Percentiles rank a stretch among this genome's conserved stretches.
Conservation (phyloP, 2,797 vertebrate genomes). For the Enteromius trimaculatus region DNA sequence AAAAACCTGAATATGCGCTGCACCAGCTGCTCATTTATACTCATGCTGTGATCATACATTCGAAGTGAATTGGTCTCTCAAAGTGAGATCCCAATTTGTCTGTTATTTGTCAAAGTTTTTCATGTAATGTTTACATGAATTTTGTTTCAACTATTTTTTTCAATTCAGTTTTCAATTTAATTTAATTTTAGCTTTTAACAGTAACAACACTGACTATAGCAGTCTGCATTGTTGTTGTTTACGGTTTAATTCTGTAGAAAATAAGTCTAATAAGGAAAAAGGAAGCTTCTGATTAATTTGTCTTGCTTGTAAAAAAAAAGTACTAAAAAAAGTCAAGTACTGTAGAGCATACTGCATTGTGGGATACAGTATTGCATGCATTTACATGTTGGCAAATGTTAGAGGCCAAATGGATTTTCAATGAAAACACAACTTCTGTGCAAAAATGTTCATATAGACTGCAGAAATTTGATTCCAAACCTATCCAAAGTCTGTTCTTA, state of each 20-base stretch:
- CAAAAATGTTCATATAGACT: background rate
- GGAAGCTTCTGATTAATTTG: background rate
- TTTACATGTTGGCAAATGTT: background rate
- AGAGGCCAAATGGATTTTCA: background rate
- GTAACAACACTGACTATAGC: background rate
- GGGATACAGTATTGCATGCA: background rate
- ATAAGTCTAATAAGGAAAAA: background rate
- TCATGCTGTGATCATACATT: too few relatives aligned
- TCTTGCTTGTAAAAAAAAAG: background rate
- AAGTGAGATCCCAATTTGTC: too few relatives aligned
- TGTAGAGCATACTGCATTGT: background rate
- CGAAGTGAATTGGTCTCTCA: too few relatives aligned
- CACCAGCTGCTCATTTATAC: too few relatives aligned
- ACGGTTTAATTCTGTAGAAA: background rate
- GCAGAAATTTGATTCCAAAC: constrained; percentile 10
- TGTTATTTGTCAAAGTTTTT: background rate
- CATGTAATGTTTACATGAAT: background rate
- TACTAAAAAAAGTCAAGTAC: background rate
- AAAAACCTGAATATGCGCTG: too few relatives aligned
- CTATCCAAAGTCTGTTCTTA: background rate
- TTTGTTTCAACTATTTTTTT: background rate
- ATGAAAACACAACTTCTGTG: background rate
- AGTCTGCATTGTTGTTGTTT: background rate
- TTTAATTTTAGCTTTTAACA: background rate
- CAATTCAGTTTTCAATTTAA: background rate